Conservation (phyloP, 2,797 vertebrate species). For the Notoglanidium macrostoma region DNA sequence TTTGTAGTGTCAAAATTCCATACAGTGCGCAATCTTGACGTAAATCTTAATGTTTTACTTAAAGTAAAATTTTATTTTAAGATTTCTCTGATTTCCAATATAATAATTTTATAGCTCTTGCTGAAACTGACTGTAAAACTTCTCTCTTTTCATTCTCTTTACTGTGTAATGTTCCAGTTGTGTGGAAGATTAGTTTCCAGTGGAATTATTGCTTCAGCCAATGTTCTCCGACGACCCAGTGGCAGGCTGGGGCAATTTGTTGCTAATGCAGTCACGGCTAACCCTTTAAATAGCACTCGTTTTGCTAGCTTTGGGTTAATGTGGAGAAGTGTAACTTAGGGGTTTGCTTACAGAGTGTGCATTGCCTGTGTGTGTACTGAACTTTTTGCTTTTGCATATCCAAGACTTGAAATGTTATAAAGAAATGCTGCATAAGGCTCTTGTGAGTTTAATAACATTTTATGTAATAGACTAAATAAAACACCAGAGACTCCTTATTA, state of each 20-base stretch:
- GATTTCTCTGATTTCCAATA: too few relatives aligned
- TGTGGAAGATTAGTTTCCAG: not conserved
- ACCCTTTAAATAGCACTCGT: not conserved
- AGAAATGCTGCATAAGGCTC: conserved; percentile 34
- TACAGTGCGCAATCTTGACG: not conserved
- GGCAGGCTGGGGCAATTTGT: not conserved
- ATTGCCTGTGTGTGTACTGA: not conserved
- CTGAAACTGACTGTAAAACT: not conserved
- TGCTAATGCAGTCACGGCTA: not conserved
- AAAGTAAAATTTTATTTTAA: not conserved
- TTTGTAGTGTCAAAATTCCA: not conserved
- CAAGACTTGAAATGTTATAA: conserved; percentile 45
- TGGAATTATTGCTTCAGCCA: not conserved
- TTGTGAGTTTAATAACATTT: conserved; percentile 31
- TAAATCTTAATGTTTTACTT: too few relatives aligned
- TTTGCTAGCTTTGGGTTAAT: not conserved
- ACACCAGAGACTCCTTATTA: conserved; percentile 38
- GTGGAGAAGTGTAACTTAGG: not conserved
- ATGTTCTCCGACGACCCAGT: not conserved
- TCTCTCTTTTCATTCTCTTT: too few relatives aligned
- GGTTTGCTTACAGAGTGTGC: not conserved
- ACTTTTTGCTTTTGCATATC: not conserved
- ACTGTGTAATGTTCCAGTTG: not conserved
- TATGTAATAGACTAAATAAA: conserved; percentile 23
- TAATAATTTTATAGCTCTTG: not conserved